Percentiles rank a stretch among this genome's conserved stretches.
Conservation (phyloP, 2,113 vertebrate species). For the Calyptomena viridis region DNA sequence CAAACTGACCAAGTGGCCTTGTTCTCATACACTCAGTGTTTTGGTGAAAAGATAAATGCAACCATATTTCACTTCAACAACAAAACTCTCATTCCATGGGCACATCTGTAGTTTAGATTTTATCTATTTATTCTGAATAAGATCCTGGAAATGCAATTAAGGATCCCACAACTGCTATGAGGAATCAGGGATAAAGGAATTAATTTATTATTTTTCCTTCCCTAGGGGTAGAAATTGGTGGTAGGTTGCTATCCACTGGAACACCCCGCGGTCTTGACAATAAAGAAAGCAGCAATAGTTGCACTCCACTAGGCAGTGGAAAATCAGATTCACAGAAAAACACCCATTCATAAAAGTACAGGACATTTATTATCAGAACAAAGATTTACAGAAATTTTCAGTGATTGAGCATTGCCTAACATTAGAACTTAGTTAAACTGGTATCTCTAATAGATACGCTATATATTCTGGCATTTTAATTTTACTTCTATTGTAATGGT, state of each 20-base stretch:
- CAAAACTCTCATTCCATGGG: constrained; percentile 24
- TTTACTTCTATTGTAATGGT: background rate
- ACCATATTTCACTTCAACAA: background rate
- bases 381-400: background rate
- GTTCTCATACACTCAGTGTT: background rate
- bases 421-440: background rate
- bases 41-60: background rate
- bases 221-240: constrained; percentile 23
- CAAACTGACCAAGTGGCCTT: constrained; percentile 37
- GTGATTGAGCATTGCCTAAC: background rate
- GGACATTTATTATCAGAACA: background rate
- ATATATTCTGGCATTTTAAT: background rate
- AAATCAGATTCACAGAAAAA: constrained; percentile 52
- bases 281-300: constrained; percentile 27
- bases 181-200: constrained; percentile 42
- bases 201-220: constrained; percentile 62
- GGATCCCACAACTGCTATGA: background rate
- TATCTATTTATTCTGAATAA: constrained; percentile 26
- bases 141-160: constrained; percentile 46
- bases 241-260: constrained; percentile 54
- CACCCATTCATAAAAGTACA: background rate
- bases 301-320: constrained; percentile 9
- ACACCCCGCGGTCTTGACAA: constrained; percentile 2
- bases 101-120: constrained; percentile 4
- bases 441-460: background rate